Conservation (phyloP, 2,797 vertebrate species). For the Trematomus bernacchii region DNA sequence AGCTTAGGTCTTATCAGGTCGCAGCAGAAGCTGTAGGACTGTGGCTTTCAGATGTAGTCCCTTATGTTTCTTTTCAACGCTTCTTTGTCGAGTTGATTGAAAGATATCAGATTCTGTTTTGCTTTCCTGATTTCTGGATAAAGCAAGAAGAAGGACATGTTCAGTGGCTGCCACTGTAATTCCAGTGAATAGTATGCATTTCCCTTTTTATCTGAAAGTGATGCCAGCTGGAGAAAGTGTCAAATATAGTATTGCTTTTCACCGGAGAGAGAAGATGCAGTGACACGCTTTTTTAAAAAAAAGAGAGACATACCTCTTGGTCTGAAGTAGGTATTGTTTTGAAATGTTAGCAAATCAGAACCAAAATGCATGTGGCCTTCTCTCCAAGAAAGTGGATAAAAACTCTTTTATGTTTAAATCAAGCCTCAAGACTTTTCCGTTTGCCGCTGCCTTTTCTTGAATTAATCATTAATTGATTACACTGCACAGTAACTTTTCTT, state of each 20-base stretch:
- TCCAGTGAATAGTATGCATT: neutral
- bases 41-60: conserved; percentile 27
- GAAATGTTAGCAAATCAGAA: neutral
- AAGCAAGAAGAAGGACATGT: neutral
- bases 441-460: no score
- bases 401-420: no score
- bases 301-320: neutral
- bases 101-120: neutral
- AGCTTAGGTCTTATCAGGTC: conserved; percentile 54
- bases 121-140: neutral
- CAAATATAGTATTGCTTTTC: neutral
- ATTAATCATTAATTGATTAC: no score
- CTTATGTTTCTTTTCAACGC: neutral
- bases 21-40: conserved; percentile 16
- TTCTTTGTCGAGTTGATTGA: neutral
- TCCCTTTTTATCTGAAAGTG: neutral
- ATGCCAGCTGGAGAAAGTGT: neutral
- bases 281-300: neutral
- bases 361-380: neutral
- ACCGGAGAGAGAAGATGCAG: neutral
- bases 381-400: no score
- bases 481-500: no score
- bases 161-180: neutral
- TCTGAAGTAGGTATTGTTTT: neutral
- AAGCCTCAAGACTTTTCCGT: no score